A percentile compares a stretch with the other conserved stretches of the same genome.
phyloP scores from a whole-genome alignment of 2,888 invertebrate species.

The Mongoloraphidia duomilia region DNA sequence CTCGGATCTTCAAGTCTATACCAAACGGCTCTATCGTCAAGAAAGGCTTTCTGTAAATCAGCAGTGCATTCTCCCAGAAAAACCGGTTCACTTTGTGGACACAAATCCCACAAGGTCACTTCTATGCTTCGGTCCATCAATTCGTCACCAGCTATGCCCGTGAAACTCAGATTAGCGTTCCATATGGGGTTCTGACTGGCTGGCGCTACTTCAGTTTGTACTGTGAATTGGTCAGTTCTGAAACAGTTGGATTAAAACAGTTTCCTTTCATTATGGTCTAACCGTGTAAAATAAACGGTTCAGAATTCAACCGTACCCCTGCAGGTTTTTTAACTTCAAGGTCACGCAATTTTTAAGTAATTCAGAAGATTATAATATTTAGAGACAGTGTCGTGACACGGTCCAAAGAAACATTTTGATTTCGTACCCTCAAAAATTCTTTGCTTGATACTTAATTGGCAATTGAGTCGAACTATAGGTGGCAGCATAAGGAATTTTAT shows the following conservation, averaged over 20 bases:
- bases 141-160: constrained; percentile 63
- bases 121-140: constrained; percentile 69
- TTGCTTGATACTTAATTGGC: too few relatives aligned
- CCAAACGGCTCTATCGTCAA: constrained; percentile 82
- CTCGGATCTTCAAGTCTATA: constrained; percentile 73
- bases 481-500: too few relatives aligned
- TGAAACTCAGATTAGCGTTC: constrained; percentile 81
- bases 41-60: constrained; percentile 68
- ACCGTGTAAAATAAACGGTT: too few relatives aligned
- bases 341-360: too few relatives aligned
- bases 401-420: too few relatives aligned
- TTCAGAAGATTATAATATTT: too few relatives aligned
- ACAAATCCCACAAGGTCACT: constrained; percentile 78
- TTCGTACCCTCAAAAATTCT: too few relatives aligned
- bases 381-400: too few relatives aligned
- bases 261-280: background rate
- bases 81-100: constrained; percentile 67
- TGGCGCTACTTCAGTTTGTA: constrained; percentile 74
- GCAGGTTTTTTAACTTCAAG: too few relatives aligned
- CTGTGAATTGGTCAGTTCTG: constrained; percentile 59
- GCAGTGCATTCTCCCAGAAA: constrained; percentile 71
- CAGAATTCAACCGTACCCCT: too few relatives aligned
- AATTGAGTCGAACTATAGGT: too few relatives aligned
- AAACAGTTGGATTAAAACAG: constrained; percentile 10
- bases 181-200: constrained; percentile 81